Percentiles rank a stretch among this genome's conserved stretches.
Evolutionary conservation across 2,797 vertebrate genomes (phyloP).

Genomic region (Poliocrania exsul): DNA sequence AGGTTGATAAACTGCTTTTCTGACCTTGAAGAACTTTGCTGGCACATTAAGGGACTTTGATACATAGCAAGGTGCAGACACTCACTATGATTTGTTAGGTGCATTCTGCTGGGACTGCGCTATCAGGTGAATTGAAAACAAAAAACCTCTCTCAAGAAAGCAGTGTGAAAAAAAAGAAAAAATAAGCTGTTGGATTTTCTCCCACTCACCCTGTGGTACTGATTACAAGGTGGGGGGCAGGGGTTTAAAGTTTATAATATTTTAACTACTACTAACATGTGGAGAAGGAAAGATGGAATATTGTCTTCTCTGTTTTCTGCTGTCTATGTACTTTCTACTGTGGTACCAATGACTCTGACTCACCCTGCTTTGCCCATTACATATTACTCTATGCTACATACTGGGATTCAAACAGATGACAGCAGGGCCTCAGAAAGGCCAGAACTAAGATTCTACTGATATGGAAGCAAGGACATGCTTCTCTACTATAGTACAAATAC

Average conservation of each 20-base stretch:
- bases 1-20: slow-evolving; percentile 82
- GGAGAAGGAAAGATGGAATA: neutral
- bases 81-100: slow-evolving; percentile 75
- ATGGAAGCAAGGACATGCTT: neutral
- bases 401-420: neutral
- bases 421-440: neutral
- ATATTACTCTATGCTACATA: neutral
- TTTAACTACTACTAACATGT: neutral
- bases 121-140: slow-evolving; percentile 58
- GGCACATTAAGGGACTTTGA: slow-evolving; percentile 78
- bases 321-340: neutral
- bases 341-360: neutral
- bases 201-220: neutral
- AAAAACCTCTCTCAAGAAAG: slow-evolving; percentile 16
- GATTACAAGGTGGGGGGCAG: no score
- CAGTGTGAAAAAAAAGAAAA: neutral
- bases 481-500: neutral
- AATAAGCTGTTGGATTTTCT: neutral
- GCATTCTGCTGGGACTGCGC: slow-evolving; percentile 37
- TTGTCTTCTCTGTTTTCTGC: neutral
- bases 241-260: neutral
- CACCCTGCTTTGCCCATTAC: neutral
- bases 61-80: slow-evolving; percentile 70
- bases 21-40: slow-evolving; percentile 89
- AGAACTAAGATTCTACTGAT: neutral